Conservation (phyloP, 2,113 vertebrate species). For the Aldabrachelys gigantea region DNA sequence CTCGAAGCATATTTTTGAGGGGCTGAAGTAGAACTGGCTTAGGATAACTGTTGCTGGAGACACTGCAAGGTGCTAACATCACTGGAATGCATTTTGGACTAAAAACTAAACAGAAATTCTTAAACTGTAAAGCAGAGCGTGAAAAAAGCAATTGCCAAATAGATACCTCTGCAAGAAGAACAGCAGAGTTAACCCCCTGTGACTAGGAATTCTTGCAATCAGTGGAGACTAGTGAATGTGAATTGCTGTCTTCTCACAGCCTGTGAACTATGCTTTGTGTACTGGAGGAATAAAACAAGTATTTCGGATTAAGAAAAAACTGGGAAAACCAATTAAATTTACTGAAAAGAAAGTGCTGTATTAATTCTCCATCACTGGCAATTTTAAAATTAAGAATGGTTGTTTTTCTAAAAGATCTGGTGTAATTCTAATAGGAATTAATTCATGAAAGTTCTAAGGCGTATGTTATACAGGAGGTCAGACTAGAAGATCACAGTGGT, state of each 20-base stretch:
- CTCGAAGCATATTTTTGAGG: slow-evolving; percentile 53
- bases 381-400: not conserved
- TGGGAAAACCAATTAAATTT: slow-evolving; percentile 13
- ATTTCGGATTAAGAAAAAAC: not conserved
- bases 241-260: slow-evolving; percentile 24
- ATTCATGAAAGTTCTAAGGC: not conserved
- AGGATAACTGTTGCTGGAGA: slow-evolving; percentile 56
- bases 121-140: not conserved
- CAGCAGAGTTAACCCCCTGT: not conserved
- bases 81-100: slow-evolving; percentile 48
- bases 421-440: not conserved
- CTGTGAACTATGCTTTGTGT: slow-evolving; percentile 54
- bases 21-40: not conserved
- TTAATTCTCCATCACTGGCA: not conserved
- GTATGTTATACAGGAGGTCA: not conserved
- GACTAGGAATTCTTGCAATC: slow-evolving; percentile 29
- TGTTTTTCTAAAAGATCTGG: not conserved
- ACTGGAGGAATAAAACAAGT: slow-evolving; percentile 29
- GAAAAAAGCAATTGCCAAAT: not conserved
- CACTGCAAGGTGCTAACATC: slow-evolving; percentile 34
- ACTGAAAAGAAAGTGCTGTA: not conserved
- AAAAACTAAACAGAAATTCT: slow-evolving; percentile 25
- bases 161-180: slow-evolving; percentile 43
- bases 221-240: slow-evolving; percentile 18
- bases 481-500: not conserved